Conservation (phyloP, 1,140 invertebrate species). For the Lamellibrachia luymesi region DNA sequence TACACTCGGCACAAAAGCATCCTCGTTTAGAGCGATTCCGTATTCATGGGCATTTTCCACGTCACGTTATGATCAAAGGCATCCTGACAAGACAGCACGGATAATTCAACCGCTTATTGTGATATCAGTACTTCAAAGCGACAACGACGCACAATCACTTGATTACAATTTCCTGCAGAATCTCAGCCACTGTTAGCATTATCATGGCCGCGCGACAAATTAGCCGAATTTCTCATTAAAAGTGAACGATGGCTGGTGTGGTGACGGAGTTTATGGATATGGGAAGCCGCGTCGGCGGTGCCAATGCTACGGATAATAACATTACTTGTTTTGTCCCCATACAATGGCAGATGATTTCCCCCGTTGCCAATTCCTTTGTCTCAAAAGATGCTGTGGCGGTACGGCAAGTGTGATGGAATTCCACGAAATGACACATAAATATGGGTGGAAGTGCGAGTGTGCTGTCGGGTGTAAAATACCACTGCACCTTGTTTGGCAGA, state of each 20-base stretch:
- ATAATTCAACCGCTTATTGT: neutral
- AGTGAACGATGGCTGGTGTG: neutral
- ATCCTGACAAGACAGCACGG: neutral
- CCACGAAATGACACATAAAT: neutral
- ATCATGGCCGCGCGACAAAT: neutral
- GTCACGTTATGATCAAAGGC: neutral
- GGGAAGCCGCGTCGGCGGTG: neutral
- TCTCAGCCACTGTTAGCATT: neutral
- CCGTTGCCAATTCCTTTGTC: neutral
- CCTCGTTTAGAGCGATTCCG: neutral
- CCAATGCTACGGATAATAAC: neutral
- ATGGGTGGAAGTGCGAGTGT: neutral
- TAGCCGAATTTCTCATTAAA: neutral
- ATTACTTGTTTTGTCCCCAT: neutral
- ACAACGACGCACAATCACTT: neutral
- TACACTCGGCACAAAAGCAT: neutral
- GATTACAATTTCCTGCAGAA: neutral
- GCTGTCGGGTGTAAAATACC: neutral
- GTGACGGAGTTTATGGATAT: neutral
- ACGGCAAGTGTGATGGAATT: neutral
- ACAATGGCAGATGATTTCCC: neutral
- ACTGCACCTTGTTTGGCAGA: neutral
- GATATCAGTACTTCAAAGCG: conserved; percentile 1
- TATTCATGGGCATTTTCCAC: neutral
- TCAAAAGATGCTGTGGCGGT: neutral